Conservation (phyloP, 2,797 vertebrate genomes). For the Macropus fuliginosus region DNA sequence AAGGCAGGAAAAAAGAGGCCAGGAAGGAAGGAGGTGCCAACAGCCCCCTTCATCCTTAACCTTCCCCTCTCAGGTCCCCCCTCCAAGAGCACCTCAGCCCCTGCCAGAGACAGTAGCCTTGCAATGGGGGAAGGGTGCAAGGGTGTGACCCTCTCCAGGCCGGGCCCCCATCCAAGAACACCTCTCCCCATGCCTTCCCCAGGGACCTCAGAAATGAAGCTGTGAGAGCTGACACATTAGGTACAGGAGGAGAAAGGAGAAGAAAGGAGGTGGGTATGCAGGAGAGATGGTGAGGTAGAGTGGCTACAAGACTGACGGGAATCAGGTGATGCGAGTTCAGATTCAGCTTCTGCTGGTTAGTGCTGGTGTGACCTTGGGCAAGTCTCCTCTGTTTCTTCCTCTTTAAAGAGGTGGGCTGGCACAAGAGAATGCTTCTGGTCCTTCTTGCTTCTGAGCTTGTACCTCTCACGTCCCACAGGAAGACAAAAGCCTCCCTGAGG, state of each 20-base stretch:
- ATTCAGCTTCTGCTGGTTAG: not conserved
- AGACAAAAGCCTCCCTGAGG: not conserved
- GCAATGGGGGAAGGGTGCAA: not conserved
- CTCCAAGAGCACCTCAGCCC: not conserved
- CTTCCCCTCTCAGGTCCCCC: not conserved
- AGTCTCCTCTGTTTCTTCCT: not conserved
- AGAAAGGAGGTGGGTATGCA: not conserved
- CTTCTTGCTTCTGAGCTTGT: not conserved
- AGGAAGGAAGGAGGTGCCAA: not conserved
- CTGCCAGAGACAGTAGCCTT: not conserved
- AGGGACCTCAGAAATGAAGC: not conserved
- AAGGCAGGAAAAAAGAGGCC: not conserved
- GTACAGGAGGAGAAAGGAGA: too few relatives aligned
- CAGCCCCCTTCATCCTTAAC: not conserved
- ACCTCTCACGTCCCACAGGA: not conserved
- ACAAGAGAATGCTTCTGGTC: not conserved
- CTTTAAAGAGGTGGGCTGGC: not conserved
- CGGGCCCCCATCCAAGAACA: not conserved
- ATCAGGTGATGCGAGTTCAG: not conserved
- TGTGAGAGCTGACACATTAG: not conserved
- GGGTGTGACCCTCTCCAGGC: not conserved
- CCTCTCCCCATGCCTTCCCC: not conserved
- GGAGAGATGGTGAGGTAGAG: not conserved
- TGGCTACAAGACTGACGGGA: too few relatives aligned
- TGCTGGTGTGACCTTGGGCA: not conserved